Evolutionary conservation across 2,888 invertebrate genomes (phyloP).

Genomic region (Yponomeuta plumbellus): DNA sequence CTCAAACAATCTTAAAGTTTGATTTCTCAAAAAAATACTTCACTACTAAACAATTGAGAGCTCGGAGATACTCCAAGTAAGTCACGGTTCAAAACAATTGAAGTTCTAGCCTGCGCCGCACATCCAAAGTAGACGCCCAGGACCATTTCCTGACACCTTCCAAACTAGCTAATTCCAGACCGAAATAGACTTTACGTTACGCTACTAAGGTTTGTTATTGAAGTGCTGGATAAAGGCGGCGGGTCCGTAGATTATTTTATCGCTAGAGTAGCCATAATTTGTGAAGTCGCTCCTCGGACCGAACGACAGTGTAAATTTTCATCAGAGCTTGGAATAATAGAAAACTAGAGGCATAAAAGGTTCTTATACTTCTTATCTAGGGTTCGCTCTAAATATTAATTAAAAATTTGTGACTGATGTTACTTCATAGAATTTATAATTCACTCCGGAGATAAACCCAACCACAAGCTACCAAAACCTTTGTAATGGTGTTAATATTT

Average conservation of each 20-base stretch:
- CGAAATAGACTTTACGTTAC: neutral
- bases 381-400: neutral
- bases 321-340: neutral
- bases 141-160: neutral
- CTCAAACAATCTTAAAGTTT: neutral
- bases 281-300: neutral
- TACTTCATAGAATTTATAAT: too few species aligned
- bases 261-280: slow-evolving; percentile 4
- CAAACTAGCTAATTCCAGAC: neutral
- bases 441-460: too few species aligned
- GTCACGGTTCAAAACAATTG: neutral
- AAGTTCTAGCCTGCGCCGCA: neutral
- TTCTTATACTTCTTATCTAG: neutral
- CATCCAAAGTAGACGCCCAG: neutral
- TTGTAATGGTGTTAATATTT: too few species aligned
- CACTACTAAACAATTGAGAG: too few species aligned
- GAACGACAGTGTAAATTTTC: neutral
- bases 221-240: neutral
- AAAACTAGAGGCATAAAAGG: neutral
- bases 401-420: too few species aligned
- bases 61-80: neutral
- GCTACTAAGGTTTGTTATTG: neutral
- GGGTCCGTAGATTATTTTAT: slow-evolving; percentile 3
- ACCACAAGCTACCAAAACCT: too few species aligned
- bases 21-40: too few species aligned